Evolutionary conservation across 2,888 invertebrate species (phyloP).

Genomic region (Habroteleia sp.): DNA sequence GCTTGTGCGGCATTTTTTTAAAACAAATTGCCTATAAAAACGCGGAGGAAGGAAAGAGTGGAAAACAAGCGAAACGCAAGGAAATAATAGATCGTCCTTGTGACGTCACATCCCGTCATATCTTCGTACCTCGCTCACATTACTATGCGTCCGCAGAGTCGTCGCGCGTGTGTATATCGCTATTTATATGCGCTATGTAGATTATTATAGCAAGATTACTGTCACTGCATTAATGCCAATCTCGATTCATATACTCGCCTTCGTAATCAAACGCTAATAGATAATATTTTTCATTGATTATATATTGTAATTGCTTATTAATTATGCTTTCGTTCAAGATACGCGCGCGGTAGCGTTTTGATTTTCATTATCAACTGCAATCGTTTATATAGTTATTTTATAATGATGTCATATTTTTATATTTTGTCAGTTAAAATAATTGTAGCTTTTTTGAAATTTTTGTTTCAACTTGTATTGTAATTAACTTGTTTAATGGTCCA

Average conservation of each 20-base stretch:
- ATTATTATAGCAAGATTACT: slow-evolving; percentile 62
- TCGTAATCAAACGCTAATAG: slow-evolving; percentile 43
- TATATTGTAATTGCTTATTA: slow-evolving; percentile 50
- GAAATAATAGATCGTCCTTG: slow-evolving; percentile 72
- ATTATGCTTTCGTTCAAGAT: slow-evolving; percentile 51
- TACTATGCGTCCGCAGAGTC: slow-evolving; percentile 49
- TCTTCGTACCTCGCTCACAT: slow-evolving; percentile 65
- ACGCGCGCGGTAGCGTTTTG: no score
- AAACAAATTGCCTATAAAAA: slow-evolving; percentile 56
- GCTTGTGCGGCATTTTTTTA: slow-evolving; percentile 46
- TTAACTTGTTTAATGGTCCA: no score
- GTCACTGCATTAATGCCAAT: slow-evolving; percentile 49
- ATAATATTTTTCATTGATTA: slow-evolving; percentile 60
- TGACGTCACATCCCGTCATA: slow-evolving; percentile 75
- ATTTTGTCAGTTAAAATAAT: no score
- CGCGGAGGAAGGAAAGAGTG: slow-evolving; percentile 57
- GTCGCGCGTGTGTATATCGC: slow-evolving; percentile 42
- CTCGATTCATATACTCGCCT: slow-evolving; percentile 52
- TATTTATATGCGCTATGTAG: slow-evolving; percentile 58
- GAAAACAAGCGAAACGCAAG: slow-evolving; percentile 62
- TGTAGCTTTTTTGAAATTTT: no score
- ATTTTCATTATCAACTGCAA: no score
- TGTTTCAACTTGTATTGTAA: no score
- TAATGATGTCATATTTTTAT: no score
- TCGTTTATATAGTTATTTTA: no score